Conservation (phyloP, 2,797 vertebrate genomes). For the Heterohyrax brucei region DNA sequence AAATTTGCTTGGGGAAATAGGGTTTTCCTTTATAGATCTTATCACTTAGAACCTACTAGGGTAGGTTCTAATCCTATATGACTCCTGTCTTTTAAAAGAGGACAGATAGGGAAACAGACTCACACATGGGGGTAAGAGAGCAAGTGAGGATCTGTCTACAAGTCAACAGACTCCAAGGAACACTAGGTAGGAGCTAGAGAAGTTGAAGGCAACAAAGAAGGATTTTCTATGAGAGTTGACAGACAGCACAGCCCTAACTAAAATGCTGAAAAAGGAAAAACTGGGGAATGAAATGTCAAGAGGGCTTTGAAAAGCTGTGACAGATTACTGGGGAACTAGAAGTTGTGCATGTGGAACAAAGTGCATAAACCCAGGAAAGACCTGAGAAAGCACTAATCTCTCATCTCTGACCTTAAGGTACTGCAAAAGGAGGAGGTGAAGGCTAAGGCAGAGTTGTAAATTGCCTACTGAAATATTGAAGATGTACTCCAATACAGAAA, state of each 20-base stretch:
- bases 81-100: not conserved
- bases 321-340: not conserved
- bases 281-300: not conserved
- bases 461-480: not conserved
- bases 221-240: not conserved
- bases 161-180: not conserved
- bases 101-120: not conserved
- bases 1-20: not conserved
- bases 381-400: not conserved
- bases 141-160: not conserved
- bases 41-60: not conserved
- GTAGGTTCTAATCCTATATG: not conserved
- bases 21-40: not conserved
- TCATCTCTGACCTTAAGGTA: not conserved
- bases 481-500: not conserved
- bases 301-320: conserved; percentile 9
- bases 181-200: not conserved
- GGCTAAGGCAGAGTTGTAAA: not conserved
- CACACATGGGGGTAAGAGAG: not conserved
- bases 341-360: not conserved
- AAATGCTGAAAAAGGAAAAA: conserved; percentile 16
- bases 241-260: not conserved
- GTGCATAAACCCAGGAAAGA: not conserved
- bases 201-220: not conserved
- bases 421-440: not conserved